Base-by-base conservation (phyloP, 2,113 vertebrate genomes). In the Hirundichthys speculiger region DNA sequence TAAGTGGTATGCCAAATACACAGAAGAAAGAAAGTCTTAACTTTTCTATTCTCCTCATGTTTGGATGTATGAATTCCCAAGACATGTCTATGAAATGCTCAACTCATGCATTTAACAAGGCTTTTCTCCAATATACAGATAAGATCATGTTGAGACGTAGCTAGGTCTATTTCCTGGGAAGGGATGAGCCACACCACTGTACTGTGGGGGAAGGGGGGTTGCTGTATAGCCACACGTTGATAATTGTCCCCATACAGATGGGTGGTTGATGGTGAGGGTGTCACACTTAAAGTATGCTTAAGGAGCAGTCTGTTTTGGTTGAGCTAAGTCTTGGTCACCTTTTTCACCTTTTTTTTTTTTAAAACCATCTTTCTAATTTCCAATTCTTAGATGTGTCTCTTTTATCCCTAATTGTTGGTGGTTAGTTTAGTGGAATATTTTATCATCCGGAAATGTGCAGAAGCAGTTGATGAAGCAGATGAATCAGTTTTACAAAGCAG, bases 91-190 rank as follows among this genome's bases (percentile, higher is more conserved):
- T 40, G 53, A 27, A 48, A 15, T 54, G 42, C 46, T 49, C 13
- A 25, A 47, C 77, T 80, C 63, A 64, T 49, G 43, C 77, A 80
- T 76, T 64, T 53, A 45, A 82, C 41, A 54, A 64, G 21, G 20
- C 45, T 55, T 50, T 42, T 27, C 54, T 79, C 48, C 73, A 86
- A 78, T 63, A 63, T 25, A 40, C 47, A 62, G 83, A 85, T 76
- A 86, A 73, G 57, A 51, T 40, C 73, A 55, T 70, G 48, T 13
- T 45, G 47, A 58, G 81, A 74, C 76, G 77, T n/a, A n/a, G 79
- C 73, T 69, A 46, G 20, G 39, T 46, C 73, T 65, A 61, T 71
- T 80, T 88, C 82, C 84, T 82, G 69, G 30, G 48, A 19, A 62
- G 55, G 24, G 61, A 30, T 39, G 18, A 73, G 56, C 51, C 52